phyloP scores from a whole-genome alignment of 2,888 invertebrate genomes.

The Strigamia maritima region DNA sequence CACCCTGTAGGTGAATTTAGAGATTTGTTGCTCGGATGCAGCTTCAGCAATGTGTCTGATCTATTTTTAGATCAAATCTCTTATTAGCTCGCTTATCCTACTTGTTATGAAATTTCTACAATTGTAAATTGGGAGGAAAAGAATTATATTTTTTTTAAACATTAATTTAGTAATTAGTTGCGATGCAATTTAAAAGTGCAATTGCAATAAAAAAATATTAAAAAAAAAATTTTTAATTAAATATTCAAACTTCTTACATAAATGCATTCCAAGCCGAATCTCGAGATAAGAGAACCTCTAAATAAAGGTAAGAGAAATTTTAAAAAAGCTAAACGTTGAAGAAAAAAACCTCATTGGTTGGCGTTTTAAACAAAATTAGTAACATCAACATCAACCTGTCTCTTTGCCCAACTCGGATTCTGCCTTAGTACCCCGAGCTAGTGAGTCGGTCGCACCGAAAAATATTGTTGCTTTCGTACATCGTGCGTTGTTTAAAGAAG shows the following conservation, averaged over 20 bases:
- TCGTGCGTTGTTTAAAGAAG: neutral
- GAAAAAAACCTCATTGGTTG: neutral
- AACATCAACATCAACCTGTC: constrained; percentile 8
- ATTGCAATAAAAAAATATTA: neutral
- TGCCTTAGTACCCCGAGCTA: neutral
- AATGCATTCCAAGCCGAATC: neutral
- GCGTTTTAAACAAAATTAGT: neutral
- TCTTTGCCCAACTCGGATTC: neutral
- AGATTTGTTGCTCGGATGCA: neutral
- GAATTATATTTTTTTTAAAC: neutral
- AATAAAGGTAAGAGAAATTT: neutral
- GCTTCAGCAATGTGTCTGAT: neutral
- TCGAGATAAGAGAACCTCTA: neutral
- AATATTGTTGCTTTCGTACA: neutral
- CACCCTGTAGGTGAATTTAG: neutral
- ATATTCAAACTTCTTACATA: neutral
- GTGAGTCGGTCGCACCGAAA: neutral
- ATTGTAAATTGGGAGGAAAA: neutral
- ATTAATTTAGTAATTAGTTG: too few species aligned
- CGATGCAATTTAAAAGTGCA: too few species aligned
- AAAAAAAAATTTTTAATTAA: neutral
- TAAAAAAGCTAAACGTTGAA: neutral
- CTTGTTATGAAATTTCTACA: neutral
- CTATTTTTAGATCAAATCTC: neutral
- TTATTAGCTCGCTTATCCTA: neutral